Base-by-base conservation (phyloP, 2,888 invertebrate species). In the Lottia gigantea region DNA sequence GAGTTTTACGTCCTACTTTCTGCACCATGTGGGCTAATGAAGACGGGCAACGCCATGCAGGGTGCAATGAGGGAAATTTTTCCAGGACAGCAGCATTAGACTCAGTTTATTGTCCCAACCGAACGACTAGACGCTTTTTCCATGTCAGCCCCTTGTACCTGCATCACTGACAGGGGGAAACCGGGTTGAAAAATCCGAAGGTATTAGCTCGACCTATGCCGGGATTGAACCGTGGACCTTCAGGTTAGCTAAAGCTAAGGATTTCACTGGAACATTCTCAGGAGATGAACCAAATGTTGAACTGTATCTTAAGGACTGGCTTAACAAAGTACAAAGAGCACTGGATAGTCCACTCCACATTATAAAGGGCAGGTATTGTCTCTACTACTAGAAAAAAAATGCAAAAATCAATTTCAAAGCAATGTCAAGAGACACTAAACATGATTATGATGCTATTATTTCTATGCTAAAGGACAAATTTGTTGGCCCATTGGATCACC, bases 261-360 rank as follows among this genome's bases (percentile, higher is more conserved):
- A 49, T 16, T 49, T 16, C 19, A 49, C 49, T 49, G 49, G 49
- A 19, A 49, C 49, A 49, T 49, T 49, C 19, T 49, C 49, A 49
- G 49, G 49, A n/a, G 49, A n/a, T n/a, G 49, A 49, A 49, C n/a
- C 49, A n/a, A 19, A 49, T 49, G 49, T 49, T 49, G 49, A 31
- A 31, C 2, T 31, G 1, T 19, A 55, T 55, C 19, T 55, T 19
- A 55, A 55, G 19, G 49, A 55, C 49, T 55, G 49, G 49, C 19
- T 55, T 19, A n/a, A 55, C 19, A 49, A 49, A 49, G 49, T 49
- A 14, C 49, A 49, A 49, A 49, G 49, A 49, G 49, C 49, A 4
- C 49, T n/a, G 16, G 19, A 49, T 19, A 55, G 49, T 55, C 49
- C 49, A 14, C 49, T 55, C 15, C 15, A 55, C 15, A 55, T 16